Evolutionary conservation across 1,140 invertebrate species (phyloP), one percentile per base, ranked within the genome.

Genomic region (Bilobella aurantiaca): DNA sequence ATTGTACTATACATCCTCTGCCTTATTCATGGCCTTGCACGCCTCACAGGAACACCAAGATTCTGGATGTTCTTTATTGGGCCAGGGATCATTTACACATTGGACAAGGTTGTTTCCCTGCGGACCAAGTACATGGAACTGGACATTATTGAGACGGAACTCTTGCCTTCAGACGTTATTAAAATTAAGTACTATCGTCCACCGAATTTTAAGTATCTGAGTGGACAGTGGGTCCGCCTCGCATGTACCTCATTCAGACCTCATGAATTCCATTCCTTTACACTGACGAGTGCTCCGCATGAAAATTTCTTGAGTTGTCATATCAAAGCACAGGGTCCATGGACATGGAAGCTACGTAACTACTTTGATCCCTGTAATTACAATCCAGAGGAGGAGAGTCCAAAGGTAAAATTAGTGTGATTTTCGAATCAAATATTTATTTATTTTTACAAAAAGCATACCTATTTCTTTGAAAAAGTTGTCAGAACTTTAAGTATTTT

Each of bases 311-410:
- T 99, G 0, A 96, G 93, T 1, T 93, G 96, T 72, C 96, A 99
- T 76, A 98, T 99, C 67, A 96, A 98, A 78, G 93, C 93, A 0
- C 93, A 96, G 76, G 96, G 96, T 0, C 96, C 96, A 0, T 99
- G 96, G 96, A 99, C 96, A 0, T 98, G 94, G 94, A 98, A 98
- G 74, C 77, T 99, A 1, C 82, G 96, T 42, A 96, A 96, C 77
- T 95, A 94, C 74, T 96, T 98, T 75, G 93, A 97, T 79, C 91
- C 93, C 1, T 90, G 87, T 74, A 96, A 95, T 75, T 95, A 89
- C 73, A 89, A 91, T 75, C 87, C 89, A 0, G 91, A 93, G 69
- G 86, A 88, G 73, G 80, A 85, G 47, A 85, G 89, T 75, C 91
- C 94, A 0, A 89, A 93, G 73, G 80, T 77, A 69, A 63, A 53